Conservation (phyloP, 2,797 vertebrate species). For the Epinephelus awoara region DNA sequence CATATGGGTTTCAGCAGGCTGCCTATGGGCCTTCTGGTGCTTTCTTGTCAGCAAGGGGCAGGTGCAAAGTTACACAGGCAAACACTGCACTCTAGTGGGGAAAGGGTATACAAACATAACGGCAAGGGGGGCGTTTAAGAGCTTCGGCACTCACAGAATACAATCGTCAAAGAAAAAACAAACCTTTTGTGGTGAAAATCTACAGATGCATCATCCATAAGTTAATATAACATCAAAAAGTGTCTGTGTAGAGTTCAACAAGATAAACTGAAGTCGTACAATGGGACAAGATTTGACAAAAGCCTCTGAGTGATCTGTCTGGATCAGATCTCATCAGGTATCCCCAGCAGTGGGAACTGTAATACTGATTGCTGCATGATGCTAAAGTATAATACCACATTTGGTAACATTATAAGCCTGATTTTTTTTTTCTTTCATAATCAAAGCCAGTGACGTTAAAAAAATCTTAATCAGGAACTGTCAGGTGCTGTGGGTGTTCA, state of each 20-base stretch:
- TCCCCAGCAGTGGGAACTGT: constrained; percentile 67
- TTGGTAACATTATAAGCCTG: constrained; percentile 71
- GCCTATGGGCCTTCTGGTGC: constrained; percentile 41
- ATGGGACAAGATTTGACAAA: constrained; percentile 65
- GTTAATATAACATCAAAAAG: constrained; percentile 79
- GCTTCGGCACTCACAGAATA: constrained; percentile 63
- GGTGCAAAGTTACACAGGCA: constrained; percentile 75
- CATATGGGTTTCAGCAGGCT: constrained; percentile 25
- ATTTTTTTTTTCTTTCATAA: constrained; percentile 32
- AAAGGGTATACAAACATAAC: constrained; percentile 60
- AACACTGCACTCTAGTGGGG: constrained; percentile 83
- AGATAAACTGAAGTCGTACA: constrained; percentile 64
- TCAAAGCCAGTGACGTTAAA: constrained; percentile 31
- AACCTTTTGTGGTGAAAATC: constrained; percentile 67
- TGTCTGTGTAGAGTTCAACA: constrained; percentile 63
- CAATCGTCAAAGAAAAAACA: constrained; percentile 48
- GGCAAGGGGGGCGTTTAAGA: constrained; percentile 43
- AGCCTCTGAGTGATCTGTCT: constrained; percentile 60
- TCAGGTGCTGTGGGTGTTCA: constrained; percentile 22
- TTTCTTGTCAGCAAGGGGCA: constrained; percentile 50
- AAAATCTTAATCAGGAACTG: constrained; percentile 37
- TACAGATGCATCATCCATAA: constrained; percentile 77
- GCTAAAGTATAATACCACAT: constrained; percentile 74
- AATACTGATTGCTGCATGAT: constrained; percentile 81
- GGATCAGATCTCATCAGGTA: constrained; percentile 62